A percentile compares a stretch with the other conserved stretches of the same genome.
phyloP scores from a whole-genome alignment of 2,888 invertebrate species.

The Lathronympha strigana region DNA sequence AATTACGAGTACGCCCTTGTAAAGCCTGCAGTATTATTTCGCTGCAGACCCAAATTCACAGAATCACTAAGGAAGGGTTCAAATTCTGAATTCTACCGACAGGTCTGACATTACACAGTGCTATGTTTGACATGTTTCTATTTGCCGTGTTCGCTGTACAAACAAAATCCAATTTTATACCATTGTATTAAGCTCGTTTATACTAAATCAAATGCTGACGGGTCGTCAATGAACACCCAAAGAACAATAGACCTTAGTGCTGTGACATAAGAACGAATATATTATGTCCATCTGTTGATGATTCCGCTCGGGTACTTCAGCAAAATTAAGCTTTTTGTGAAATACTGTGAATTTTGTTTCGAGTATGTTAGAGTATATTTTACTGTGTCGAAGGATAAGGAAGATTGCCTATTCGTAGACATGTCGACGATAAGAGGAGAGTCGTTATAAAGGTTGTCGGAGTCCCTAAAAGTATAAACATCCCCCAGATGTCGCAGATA shows the following conservation, averaged over 20 bases:
- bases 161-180: constrained; percentile 53
- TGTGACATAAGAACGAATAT: constrained; percentile 58
- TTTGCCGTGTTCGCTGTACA: constrained; percentile 50
- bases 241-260: constrained; percentile 56
- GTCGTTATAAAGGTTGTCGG: constrained; percentile 81
- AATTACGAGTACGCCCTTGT: constrained; percentile 39
- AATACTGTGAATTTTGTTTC: constrained; percentile 57
- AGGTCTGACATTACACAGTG: constrained; percentile 59
- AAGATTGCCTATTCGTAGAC: constrained; percentile 69
- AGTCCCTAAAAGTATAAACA: constrained; percentile 82
- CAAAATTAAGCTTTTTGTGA: constrained; percentile 49
- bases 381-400: constrained; percentile 48
- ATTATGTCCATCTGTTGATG: constrained; percentile 47
- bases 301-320: constrained; percentile 55
- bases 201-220: constrained; percentile 45
- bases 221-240: constrained; percentile 45
- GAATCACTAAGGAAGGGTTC: constrained; percentile 54
- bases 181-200: constrained; percentile 53
- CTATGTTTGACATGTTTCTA: constrained; percentile 62
- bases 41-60: constrained; percentile 42
- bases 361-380: constrained; percentile 57
- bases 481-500: constrained; percentile 81
- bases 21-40: constrained; percentile 35
- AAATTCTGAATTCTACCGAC: constrained; percentile 61
- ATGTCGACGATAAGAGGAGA: constrained; percentile 74